These are phyloP conservation scores for Phyllostomus discolor DNA, from an alignment of 2,113 vertebrate genomes.

Conservation along the genomic window DNA sequence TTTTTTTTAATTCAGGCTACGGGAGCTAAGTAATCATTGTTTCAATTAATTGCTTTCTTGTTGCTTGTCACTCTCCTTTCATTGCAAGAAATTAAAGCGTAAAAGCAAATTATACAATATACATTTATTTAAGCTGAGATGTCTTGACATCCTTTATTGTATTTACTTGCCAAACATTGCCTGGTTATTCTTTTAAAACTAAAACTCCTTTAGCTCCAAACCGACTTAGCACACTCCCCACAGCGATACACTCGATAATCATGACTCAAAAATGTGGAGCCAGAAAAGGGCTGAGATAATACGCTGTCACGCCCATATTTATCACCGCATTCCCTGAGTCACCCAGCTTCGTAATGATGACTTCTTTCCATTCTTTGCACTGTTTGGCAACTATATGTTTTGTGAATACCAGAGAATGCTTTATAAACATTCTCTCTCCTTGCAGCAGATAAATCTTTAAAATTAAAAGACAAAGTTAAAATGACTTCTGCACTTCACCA, in stretches of 20 bases:
- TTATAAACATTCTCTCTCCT: slow-evolving; percentile 70
- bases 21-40: slow-evolving; percentile 41
- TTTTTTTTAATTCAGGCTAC: slow-evolving; percentile 44
- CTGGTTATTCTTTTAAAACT: slow-evolving; percentile 50
- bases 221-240: slow-evolving; percentile 25
- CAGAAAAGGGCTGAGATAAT: slow-evolving; percentile 63
- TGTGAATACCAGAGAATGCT: slow-evolving; percentile 64
- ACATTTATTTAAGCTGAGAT: slow-evolving; percentile 49
- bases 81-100: slow-evolving; percentile 55
- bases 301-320: slow-evolving; percentile 65
- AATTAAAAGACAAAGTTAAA: slow-evolving; percentile 79
- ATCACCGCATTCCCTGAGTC: slow-evolving; percentile 70
- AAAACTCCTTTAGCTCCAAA: slow-evolving; percentile 39
- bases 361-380: slow-evolving; percentile 72
- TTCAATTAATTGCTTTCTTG: slow-evolving; percentile 60
- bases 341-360: slow-evolving; percentile 66
- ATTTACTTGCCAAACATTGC: background rate
- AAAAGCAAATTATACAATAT: slow-evolving; percentile 50
- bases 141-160: slow-evolving; percentile 38
- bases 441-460: slow-evolving; percentile 67
- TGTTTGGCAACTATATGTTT: slow-evolving; percentile 69
- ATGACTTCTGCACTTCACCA: slow-evolving; percentile 68
- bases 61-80: slow-evolving; percentile 56
- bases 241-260: background rate
- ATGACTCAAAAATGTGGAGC: slow-evolving; percentile 67